Evolutionary conservation across 1,140 invertebrate genomes (phyloP).

Genomic region (Ladona fulva): DNA sequence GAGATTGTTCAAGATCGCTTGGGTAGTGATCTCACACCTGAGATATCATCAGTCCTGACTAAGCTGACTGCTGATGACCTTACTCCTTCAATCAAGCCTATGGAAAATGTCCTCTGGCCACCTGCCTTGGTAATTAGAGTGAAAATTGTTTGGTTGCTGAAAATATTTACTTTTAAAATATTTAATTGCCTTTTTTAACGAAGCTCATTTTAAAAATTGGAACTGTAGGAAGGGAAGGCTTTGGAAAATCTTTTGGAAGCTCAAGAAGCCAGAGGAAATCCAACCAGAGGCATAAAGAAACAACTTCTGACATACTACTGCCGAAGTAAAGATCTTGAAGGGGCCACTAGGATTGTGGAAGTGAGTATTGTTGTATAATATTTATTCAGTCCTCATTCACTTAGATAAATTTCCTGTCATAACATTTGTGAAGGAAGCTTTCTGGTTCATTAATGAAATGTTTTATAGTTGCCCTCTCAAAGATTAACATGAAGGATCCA

Average conservation of each 20-base stretch:
- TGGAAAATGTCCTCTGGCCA: not conserved
- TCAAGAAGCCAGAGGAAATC: slow-evolving; percentile 41
- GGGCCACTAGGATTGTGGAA: slow-evolving; percentile 38
- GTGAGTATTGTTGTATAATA: no score
- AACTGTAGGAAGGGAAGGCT: slow-evolving; percentile 31
- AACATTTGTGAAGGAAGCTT: not conserved
- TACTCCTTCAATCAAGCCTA: slow-evolving; percentile 30
- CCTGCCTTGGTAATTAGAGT: not conserved
- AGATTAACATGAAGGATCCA: no score
- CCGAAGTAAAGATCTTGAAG: slow-evolving; percentile 51
- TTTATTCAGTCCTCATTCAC: no score
- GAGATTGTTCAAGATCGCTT: slow-evolving; percentile 50
- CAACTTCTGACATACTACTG: slow-evolving; percentile 51
- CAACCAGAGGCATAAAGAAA: slow-evolving; percentile 44
- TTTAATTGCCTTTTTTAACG: not conserved
- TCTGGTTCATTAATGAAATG: no score
- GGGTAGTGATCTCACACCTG: slow-evolving; percentile 48
- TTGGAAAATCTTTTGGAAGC: slow-evolving; percentile 45
- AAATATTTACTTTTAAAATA: slow-evolving; percentile 1
- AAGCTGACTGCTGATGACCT: slow-evolving; percentile 54
- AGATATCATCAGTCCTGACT: slow-evolving; percentile 48
- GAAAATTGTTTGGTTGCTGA: not conserved
- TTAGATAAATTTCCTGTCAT: no score
- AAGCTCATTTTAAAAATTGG: slow-evolving; percentile 18
- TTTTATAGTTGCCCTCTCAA: no score